A percentile compares a stretch with the other conserved stretches of the same genome.
phyloP scores from a whole-genome alignment of 2,888 invertebrate species.

The Horisme vitalbata region DNA sequence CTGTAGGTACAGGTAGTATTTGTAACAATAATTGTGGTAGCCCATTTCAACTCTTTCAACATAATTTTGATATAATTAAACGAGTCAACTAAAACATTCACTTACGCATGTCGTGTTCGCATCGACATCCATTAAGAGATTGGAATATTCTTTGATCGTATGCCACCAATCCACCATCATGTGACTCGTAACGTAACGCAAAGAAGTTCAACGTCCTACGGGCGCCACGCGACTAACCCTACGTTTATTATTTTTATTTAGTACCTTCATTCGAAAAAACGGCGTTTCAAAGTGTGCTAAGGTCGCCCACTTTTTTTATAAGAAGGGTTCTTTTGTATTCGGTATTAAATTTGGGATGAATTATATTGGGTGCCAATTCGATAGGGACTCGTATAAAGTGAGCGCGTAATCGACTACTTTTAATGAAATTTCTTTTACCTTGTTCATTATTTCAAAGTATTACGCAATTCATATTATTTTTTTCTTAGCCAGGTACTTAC shows the following conservation, averaged over 20 bases:
- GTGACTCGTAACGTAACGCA: constrained; percentile 31
- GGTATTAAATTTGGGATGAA: constrained; percentile 41
- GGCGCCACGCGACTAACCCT: constrained; percentile 67
- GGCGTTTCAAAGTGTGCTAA: constrained; percentile 63
- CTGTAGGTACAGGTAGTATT: no score
- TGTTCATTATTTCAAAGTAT: no score
- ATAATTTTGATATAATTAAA: no score
- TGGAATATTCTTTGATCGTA: no score
- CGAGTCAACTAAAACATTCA: neutral
- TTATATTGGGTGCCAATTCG: constrained; percentile 53
- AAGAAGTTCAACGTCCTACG: constrained; percentile 63
- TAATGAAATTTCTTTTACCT: no score
- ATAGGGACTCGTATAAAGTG: constrained; percentile 30
- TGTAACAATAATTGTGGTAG: no score
- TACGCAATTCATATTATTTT: no score
- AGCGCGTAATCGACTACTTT: constrained; percentile 6
- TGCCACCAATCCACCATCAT: no score
- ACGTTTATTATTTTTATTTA: constrained; percentile 61
- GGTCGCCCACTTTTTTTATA: constrained; percentile 56
- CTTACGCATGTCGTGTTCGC: constrained; percentile 9
- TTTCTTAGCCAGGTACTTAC: no score
- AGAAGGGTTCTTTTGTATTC: constrained; percentile 47
- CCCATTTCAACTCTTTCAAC: no score
- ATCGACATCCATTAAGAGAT: constrained; percentile 27
- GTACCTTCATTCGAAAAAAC: constrained; percentile 47